phyloP scores from a whole-genome alignment of 1,140 invertebrate genomes.

The Lepidurus couesii region DNA sequence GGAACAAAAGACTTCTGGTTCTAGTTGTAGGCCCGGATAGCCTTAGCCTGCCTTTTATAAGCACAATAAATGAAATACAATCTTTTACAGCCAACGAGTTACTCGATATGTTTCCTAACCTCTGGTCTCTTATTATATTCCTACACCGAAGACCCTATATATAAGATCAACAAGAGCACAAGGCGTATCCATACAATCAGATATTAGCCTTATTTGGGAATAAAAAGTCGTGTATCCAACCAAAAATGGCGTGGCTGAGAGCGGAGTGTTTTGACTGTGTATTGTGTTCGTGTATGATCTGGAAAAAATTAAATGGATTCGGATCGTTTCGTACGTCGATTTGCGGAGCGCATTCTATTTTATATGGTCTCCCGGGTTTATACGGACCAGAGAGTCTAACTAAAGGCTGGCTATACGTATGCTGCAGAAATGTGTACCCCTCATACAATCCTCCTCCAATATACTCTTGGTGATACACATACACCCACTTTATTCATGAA shows the following conservation, averaged over 20 bases:
- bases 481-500: background rate
- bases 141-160: background rate
- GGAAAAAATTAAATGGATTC: background rate
- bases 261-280: background rate
- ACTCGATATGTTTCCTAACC: background rate
- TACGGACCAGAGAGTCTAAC: background rate
- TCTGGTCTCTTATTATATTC: too few species aligned
- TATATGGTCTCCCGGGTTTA: background rate
- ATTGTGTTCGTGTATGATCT: background rate
- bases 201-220: background rate
- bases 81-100: background rate
- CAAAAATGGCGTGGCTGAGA: background rate
- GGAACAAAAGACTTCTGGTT: background rate
- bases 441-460: conserved; percentile 10
- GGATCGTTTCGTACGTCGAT: conserved; percentile 1
- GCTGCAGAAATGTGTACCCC: background rate
- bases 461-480: background rate
- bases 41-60: background rate
- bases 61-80: background rate
- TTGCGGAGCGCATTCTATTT: background rate
- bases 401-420: background rate
- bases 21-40: background rate
- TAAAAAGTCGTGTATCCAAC: background rate
- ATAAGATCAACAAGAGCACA: background rate
- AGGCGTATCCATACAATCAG: conserved; percentile 2